Percentiles rank a stretch among this genome's conserved stretches.
These are phyloP conservation scores for Muntiacus reevesi DNA, from an alignment of 2,113 vertebrate species.

Conservation along the genomic window DNA sequence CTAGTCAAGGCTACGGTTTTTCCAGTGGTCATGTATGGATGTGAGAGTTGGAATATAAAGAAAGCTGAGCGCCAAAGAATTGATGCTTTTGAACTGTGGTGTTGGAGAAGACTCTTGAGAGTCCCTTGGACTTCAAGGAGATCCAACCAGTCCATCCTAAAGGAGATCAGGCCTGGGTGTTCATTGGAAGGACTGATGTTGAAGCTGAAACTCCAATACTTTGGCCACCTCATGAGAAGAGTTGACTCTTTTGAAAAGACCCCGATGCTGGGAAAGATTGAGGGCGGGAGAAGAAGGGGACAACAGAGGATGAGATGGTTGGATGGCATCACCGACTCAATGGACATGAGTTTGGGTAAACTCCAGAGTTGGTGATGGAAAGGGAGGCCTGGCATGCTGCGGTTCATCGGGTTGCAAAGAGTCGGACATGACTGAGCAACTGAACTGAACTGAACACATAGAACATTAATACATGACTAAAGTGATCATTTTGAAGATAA, in stretches of 20 bases:
- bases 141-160: not conserved
- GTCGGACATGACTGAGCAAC: rapidly evolving
- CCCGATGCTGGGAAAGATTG: not conserved
- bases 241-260: not conserved
- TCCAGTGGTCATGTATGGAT: not conserved
- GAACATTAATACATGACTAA: not conserved
- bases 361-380: not conserved
- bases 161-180: not conserved
- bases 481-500: not conserved
- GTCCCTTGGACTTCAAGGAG: not conserved
- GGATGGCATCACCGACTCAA: not conserved
- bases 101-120: not conserved
- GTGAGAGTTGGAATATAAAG: not conserved
- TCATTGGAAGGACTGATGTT: not conserved
- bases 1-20: not conserved
- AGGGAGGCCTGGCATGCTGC: not conserved
- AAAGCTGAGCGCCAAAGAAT: not conserved
- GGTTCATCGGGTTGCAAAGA: not conserved
- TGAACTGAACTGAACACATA: not conserved
- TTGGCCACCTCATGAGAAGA: not conserved
- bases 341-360: not conserved
- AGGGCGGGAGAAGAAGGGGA: not conserved
- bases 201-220: not conserved
- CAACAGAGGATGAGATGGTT: not conserved
- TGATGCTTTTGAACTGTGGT: not conserved